Evolutionary conservation across 2,113 vertebrate species (phyloP).

Genomic region (Pteropus alecto): DNA sequence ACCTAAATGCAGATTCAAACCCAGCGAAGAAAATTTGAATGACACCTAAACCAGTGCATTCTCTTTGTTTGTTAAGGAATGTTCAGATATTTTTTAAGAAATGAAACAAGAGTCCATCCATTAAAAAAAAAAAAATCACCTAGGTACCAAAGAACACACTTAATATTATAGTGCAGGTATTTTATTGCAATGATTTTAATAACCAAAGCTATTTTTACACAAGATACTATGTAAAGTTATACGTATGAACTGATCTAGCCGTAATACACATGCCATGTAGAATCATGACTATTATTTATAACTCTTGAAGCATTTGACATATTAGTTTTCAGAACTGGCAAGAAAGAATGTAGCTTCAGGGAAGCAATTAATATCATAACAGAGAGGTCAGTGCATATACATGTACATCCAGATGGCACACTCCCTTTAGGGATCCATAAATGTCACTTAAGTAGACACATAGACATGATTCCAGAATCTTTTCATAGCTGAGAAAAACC

Average conservation of each 20-base stretch:
- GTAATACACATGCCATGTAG: conserved; percentile 80
- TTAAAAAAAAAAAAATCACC: conserved; percentile 80
- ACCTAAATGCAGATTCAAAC: conserved; percentile 83
- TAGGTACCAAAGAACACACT: conserved; percentile 89
- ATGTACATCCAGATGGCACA: not conserved
- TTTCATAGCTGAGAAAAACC: conserved; percentile 5
- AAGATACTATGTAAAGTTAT: conserved; percentile 87
- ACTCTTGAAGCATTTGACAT: conserved; percentile 79
- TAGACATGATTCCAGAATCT: not conserved
- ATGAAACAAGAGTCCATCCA: conserved; percentile 82
- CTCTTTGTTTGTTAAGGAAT: conserved; percentile 94
- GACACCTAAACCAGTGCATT: conserved; percentile 93
- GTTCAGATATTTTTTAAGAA: conserved; percentile 82
- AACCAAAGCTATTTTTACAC: conserved; percentile 90
- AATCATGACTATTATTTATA: conserved; percentile 83
- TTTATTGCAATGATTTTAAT: conserved; percentile 90
- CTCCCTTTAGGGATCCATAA: not conserved
- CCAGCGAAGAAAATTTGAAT: conserved; percentile 84
- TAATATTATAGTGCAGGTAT: conserved; percentile 87
- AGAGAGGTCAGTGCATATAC: not conserved
- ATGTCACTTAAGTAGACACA: not conserved
- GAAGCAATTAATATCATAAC: conserved; percentile 57
- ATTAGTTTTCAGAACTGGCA: conserved; percentile 76
- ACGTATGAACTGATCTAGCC: conserved; percentile 85
- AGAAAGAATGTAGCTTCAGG: conserved; percentile 81